Conservation (phyloP, 2,113 vertebrate species). For the Pseudorhombus dupliciocellatus region DNA sequence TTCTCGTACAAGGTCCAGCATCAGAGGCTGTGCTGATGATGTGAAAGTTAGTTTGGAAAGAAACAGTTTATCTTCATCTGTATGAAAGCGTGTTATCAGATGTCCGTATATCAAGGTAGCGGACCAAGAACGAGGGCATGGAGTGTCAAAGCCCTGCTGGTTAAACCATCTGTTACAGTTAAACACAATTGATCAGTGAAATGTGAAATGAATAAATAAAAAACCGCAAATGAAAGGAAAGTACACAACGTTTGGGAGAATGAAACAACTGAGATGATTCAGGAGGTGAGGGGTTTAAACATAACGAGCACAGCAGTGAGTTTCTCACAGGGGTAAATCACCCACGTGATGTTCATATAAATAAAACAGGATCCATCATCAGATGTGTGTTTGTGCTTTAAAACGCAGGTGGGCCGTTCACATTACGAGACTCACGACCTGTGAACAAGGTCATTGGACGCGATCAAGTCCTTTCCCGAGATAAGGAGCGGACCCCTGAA, state of each 20-base stretch:
- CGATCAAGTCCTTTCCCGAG: neutral
- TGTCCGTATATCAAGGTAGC: neutral
- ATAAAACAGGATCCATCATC: slow-evolving; percentile 7
- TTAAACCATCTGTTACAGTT: slow-evolving; percentile 41
- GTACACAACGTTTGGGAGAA: neutral
- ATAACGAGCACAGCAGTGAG: neutral
- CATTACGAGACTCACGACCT: neutral
- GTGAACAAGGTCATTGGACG: neutral
- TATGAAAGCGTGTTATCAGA: slow-evolving; percentile 21
- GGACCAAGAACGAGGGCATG: slow-evolving; percentile 3
- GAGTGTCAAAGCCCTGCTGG: slow-evolving; percentile 23
- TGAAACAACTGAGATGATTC: neutral
- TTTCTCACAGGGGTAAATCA: neutral
- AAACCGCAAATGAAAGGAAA: neutral
- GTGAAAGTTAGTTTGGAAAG: slow-evolving; percentile 28
- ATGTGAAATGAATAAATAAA: slow-evolving; percentile 7
- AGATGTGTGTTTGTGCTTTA: neutral
- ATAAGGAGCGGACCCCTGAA: slow-evolving; percentile 1
- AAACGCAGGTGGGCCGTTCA: slow-evolving; percentile 8
- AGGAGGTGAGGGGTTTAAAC: slow-evolving; percentile 11
- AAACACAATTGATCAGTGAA: slow-evolving; percentile 3
- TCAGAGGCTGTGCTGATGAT: slow-evolving; percentile 23
- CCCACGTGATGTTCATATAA: neutral
- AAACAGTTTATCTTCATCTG: slow-evolving; percentile 29
- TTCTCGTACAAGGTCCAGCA: slow-evolving; percentile 43